A percentile compares a stretch with the other conserved stretches of the same genome.
Conservation (phyloP, 2,888 invertebrate species). For the Synergus umbraculus region DNA sequence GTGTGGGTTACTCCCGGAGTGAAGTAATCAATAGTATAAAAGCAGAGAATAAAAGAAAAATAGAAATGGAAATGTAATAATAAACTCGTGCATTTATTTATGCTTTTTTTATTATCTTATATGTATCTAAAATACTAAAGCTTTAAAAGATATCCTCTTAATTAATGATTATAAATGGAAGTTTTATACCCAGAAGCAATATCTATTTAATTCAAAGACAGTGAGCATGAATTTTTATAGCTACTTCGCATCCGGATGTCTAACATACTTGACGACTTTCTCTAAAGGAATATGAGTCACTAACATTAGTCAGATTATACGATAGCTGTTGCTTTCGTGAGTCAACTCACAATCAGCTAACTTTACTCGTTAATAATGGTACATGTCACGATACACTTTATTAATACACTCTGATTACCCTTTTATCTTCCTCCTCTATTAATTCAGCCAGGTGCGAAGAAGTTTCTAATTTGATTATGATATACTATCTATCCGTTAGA, state of each 20-base stretch:
- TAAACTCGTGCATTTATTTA: not conserved
- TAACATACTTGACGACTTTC: constrained; percentile 9
- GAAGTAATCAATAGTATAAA: constrained; percentile 24
- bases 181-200: not conserved
- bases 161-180: not conserved
- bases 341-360: constrained; percentile 11
- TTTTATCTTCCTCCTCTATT: not conserved
- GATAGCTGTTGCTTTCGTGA: not conserved
- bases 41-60: not conserved
- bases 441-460: constrained; percentile 4
- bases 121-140: not conserved
- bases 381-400: not conserved
- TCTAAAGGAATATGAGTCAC: constrained; percentile 1
- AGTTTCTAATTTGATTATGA: constrained; percentile 4
- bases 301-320: constrained; percentile 29
- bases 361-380: not conserved
- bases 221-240: not conserved
- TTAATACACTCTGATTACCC: constrained; percentile 7
- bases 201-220: not conserved
- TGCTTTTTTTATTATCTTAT: too few species aligned
- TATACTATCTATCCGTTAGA: not conserved
- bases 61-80: not conserved
- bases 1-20: not conserved
- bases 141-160: not conserved
- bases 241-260: not conserved